A percentile compares a stretch with the other conserved stretches of the same genome.
Conservation (phyloP, 2,888 invertebrate species). For the Julus scanicus region DNA sequence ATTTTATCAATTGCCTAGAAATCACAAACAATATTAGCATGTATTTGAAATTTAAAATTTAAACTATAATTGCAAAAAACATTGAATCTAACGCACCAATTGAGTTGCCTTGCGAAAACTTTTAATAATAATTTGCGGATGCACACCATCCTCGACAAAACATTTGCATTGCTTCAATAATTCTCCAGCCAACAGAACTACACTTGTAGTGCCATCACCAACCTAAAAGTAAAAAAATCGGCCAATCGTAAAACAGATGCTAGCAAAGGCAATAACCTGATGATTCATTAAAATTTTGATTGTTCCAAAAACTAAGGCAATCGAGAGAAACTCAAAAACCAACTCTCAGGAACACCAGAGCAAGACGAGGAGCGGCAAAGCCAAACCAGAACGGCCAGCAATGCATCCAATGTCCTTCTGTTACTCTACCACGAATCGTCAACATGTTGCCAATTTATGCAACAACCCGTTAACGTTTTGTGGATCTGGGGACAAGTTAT, state of each 20-base stretch:
- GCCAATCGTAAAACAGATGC: background rate
- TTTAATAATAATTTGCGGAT: slow-evolving; percentile 91
- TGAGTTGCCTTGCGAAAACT: slow-evolving; percentile 87
- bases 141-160: slow-evolving; percentile 95
- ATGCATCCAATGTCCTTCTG: background rate
- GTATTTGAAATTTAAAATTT: background rate
- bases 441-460: background rate
- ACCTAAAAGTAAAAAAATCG: slow-evolving; percentile 72
- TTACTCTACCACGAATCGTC: slow-evolving; percentile 17
- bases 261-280: background rate
- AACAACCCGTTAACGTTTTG: background rate
- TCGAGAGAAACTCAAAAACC: slow-evolving; percentile 5
- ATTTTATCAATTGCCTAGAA: slow-evolving; percentile 79
- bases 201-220: slow-evolving; percentile 98
- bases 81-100: slow-evolving; percentile 66
- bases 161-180: slow-evolving; percentile 93
- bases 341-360: slow-evolving; percentile 27
- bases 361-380: slow-evolving; percentile 48
- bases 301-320: slow-evolving; percentile 14
- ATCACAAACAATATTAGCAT: background rate
- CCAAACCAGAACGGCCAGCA: background rate
- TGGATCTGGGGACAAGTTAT: background rate
- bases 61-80: background rate
- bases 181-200: slow-evolving; percentile 95
- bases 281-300: background rate